Evolutionary conservation across 2,888 invertebrate genomes (phyloP), one percentile per base, ranked within the genome.

Genomic region (Limnephilus lunatus): DNA sequence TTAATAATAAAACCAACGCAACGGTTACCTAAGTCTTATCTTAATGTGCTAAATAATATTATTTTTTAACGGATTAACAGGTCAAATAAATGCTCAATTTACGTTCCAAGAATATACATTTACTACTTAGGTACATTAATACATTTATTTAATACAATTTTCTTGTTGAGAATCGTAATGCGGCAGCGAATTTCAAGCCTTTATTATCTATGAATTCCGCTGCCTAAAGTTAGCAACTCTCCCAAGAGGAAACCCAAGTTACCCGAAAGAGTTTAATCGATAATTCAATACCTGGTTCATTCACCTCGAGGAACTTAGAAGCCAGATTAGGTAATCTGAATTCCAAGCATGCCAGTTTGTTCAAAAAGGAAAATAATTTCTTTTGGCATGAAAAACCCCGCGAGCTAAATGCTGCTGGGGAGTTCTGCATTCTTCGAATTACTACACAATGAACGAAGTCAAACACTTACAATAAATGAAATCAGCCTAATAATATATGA

Each of bases 211-310:
- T 68, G 68, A 68, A 68, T 68, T 68, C 25, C 25, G 68, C 25
- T 68, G 68, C 68, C 25, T n/a, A n/a, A 68, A 68, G 68, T 68
- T 68, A 68, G 25, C 25, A 5, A 68, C 25, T 68, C 68, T 68
- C 68, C 68, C 68, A 25, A 68, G n/a, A 68, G 68, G 68, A 68
- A 68, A 68, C n/a, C n/a, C 68, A 82, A 32, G 68, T 68, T 68
- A 68, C 25, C 68, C 68, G 68, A 68, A 68, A 68, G 68, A 85
- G 85, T 85, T 85, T 39, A n/a, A 44, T 48, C 86, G 86, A 86
- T 86, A 25, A n/a, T 48, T 86, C 48, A 35, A 86, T 44, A 68
- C 68, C 68, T n/a, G 44, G 86, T 86, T 86, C 48, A 30, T 86
- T 86, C 86, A 86, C 48, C 86, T 44, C 14, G 83, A 83, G 83